Conservation (phyloP, 2,888 invertebrate species). For the Cloeon dipterum region DNA sequence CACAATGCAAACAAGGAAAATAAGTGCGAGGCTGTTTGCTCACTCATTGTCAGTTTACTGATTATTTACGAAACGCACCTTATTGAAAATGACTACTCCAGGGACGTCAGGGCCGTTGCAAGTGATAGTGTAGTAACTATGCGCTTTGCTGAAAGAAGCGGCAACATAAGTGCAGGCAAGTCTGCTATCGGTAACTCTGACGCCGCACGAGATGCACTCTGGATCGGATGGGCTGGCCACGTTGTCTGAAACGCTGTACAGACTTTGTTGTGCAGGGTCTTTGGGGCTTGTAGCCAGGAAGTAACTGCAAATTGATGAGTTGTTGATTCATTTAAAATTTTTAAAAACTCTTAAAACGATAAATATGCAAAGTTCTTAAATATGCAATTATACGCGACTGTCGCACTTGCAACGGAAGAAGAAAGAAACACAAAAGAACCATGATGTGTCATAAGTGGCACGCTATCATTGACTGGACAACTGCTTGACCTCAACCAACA, state of each 20-base stretch:
- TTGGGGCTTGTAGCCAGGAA: conserved; percentile 56
- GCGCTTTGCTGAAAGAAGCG: conserved; percentile 40
- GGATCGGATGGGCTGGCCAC: conserved; percentile 11
- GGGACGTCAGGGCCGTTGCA: conserved; percentile 76
- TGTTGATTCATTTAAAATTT: too few species aligned
- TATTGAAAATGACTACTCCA: conserved; percentile 34
- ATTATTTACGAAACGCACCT: conserved; percentile 18
- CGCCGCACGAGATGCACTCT: conserved; percentile 55
- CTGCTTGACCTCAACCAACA: too few species aligned
- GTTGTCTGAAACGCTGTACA: conserved; percentile 43
- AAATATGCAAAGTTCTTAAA: too few species aligned
- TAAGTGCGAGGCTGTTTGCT: not conserved
- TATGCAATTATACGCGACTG: too few species aligned
- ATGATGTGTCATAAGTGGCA: too few species aligned
- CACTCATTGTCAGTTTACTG: conserved; percentile 2
- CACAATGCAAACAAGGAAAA: too few species aligned
- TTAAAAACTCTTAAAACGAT: too few species aligned
- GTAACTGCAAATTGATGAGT: conserved; percentile 35
- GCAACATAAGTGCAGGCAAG: conserved; percentile 35
- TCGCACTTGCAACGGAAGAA: too few species aligned
- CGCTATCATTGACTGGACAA: too few species aligned
- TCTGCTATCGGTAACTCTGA: conserved; percentile 12
- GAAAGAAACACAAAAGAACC: too few species aligned
- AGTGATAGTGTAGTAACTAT: conserved; percentile 42
- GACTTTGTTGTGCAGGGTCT: conserved; percentile 56